Evolutionary conservation across 2,113 vertebrate genomes (phyloP).

Genomic region (Gnathonemus longibarbis): DNA sequence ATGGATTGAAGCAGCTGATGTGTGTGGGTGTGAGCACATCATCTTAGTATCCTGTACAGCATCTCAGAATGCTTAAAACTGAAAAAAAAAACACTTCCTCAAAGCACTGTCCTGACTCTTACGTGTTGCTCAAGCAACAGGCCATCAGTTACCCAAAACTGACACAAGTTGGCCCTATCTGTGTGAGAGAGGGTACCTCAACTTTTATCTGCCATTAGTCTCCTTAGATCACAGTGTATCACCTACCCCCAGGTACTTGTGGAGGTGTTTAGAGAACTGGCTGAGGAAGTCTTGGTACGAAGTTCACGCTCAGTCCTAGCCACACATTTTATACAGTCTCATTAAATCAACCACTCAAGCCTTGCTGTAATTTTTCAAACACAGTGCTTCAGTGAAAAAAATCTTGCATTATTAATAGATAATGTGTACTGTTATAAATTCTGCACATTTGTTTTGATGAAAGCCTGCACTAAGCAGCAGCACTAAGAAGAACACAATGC

Average conservation of each 20-base stretch:
- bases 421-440: background rate
- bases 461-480: background rate
- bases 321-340: background rate
- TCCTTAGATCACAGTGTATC: background rate
- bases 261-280: background rate
- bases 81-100: background rate
- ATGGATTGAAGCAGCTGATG: background rate
- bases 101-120: background rate
- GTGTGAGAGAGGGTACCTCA: background rate
- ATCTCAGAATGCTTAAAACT: background rate
- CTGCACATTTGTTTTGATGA: background rate
- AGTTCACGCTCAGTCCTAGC: background rate
- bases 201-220: background rate
- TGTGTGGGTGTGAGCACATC: background rate
- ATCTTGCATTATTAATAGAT: background rate
- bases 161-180: background rate
- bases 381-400: background rate
- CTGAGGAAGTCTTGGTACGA: too few relatives aligned
- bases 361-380: background rate
- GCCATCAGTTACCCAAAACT: background rate
- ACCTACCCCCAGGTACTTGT: background rate
- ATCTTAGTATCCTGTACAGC: background rate
- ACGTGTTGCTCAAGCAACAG: background rate
- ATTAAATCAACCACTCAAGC: background rate
- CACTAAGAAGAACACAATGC: background rate